phyloP scores from a whole-genome alignment of 2,113 vertebrate species.

The Vimba vimba region DNA sequence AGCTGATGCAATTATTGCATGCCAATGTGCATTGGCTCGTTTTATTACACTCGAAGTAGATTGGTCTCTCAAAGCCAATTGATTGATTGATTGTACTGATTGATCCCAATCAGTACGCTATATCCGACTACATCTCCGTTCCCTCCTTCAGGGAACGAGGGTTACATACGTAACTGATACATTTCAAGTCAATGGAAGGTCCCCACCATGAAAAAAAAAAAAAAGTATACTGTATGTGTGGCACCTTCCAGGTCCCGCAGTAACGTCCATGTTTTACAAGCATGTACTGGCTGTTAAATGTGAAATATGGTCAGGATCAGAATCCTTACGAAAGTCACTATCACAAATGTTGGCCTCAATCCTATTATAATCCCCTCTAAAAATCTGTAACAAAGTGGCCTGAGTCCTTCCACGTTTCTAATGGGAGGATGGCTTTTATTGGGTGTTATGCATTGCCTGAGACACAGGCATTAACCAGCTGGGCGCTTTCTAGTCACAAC shows the following conservation, averaged over 20 bases:
- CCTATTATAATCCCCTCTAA: constrained; percentile 48
- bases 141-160: too few species aligned
- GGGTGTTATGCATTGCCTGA: constrained; percentile 43
- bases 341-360: constrained; percentile 38
- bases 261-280: not conserved
- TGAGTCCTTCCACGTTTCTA: constrained; percentile 34
- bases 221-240: not conserved
- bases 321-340: not conserved
- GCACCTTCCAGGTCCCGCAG: not conserved
- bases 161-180: too few species aligned
- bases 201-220: not conserved
- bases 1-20: too few species aligned
- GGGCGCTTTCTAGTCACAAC: constrained; percentile 25
- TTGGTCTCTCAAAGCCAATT: too few species aligned
- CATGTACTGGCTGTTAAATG: not conserved
- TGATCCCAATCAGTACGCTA: too few species aligned
- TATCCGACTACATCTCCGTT: too few species aligned
- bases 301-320: constrained; percentile 9
- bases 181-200: not conserved
- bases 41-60: too few species aligned
- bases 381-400: constrained; percentile 26
- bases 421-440: constrained; percentile 22
- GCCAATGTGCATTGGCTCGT: too few species aligned
- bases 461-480: constrained; percentile 47
- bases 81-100: too few species aligned